Percentiles rank a stretch among this genome's conserved stretches.
phyloP scores from a whole-genome alignment of 2,113 vertebrate genomes.

The Dasyurus viverrinus region DNA sequence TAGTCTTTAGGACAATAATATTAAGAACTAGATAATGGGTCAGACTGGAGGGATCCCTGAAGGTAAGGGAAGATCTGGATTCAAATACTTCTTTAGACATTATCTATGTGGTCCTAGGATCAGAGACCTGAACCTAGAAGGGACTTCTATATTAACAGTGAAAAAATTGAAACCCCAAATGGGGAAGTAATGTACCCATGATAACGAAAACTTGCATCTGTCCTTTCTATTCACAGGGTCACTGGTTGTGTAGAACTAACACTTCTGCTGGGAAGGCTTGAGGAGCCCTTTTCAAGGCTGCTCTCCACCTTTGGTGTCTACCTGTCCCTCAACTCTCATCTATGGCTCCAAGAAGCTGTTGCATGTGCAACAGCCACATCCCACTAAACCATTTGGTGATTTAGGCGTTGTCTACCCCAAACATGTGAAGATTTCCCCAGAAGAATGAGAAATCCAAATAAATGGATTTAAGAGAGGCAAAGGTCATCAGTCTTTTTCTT shows the following conservation, averaged over 20 bases:
- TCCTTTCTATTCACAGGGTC: not conserved
- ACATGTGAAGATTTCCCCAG: too few relatives aligned
- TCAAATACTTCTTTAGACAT: not conserved
- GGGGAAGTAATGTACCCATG: not conserved
- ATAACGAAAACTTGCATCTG: not conserved
- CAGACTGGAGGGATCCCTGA: not conserved
- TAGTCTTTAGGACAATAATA: not conserved
- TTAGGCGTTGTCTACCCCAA: not conserved
- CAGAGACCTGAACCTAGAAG: not conserved
- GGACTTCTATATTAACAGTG: not conserved
- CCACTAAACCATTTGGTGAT: not conserved
- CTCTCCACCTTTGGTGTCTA: not conserved
- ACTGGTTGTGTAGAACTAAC: not conserved
- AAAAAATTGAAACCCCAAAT: not conserved
- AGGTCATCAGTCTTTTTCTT: too few relatives aligned
- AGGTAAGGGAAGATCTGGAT: not conserved
- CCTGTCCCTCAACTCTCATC: not conserved
- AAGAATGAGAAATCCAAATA: not conserved
- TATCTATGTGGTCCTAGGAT: not conserved
- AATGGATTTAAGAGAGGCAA: too few relatives aligned
- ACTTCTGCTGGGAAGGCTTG: not conserved
- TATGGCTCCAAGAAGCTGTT: not conserved
- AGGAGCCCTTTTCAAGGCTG: too few relatives aligned
- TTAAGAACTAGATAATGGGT: not conserved
- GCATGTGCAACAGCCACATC: not conserved